Base-by-base conservation (phyloP, 2,888 invertebrate genomes). In the Crepidodera aurea region DNA sequence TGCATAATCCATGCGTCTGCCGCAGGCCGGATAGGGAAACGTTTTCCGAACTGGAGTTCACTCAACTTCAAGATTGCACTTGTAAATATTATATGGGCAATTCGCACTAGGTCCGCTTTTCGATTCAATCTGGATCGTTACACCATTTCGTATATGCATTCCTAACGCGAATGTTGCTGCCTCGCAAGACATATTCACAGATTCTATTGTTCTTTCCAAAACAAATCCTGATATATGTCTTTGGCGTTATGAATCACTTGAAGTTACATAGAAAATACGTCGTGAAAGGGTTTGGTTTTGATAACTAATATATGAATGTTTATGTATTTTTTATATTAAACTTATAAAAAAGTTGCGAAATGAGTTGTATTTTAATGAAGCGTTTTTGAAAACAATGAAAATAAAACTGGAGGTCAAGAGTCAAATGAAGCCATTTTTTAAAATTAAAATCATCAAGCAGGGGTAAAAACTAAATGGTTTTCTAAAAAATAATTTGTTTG, bases 21-120 rank as follows among this genome's bases (percentile, higher is more conserved):
- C 70, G 70, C 69, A 70, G 65, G 67, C 73, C 61, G 66, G 68
- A 64, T 63, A 60, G 62, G 63, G 63, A 67, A 70, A 65, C 69
- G 66, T 64, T 70, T 60, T 54, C 66, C 66, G 65, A 65, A 65
- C 65, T 64, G 58, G 65, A 66, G 58, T 59, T 61, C 60, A 56
- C 65, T 56, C 60, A 62, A 67, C 63, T 62, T 61, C 66, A 67
- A 74, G 73, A 77, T 76, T 77, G 75, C 71, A 68, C 72, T 72
- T 75, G 73, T 78, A 76, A 78, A 78, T 78, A 77, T 78, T 74
- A 77, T 76, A 78, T 78, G 75, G 74, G 72, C 77, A 77, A 77
- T 78, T 77, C 77, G 74, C 76, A 70, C 73, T 62, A 68, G 71
- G 65, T 69, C 72, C 70, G 69, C 70, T 75, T 75, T 76, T 71